Evolutionary conservation across 37 sponge, comb jelly and placozoan genomes (phyloP), one percentile per base, ranked within the genome.

Genomic region (Diacarnus erythraeanus): DNA sequence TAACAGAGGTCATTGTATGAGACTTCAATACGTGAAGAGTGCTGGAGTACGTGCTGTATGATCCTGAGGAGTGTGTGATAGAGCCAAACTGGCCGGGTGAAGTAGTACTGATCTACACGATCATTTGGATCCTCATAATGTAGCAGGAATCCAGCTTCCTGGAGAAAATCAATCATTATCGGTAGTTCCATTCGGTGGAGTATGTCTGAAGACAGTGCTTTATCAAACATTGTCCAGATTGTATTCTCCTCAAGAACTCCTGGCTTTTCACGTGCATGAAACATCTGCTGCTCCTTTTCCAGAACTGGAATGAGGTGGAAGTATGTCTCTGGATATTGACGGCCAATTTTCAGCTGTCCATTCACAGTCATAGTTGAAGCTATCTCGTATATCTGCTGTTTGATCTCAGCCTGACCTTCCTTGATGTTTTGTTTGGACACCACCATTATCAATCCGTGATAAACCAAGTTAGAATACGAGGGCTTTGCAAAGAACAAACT

Each of bases 111-210:
- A n/a, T 88, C 80, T 42, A 92, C 77, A 36, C 59, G 82, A n/a
- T 78, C 42, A 70, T 88, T 92, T 0, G 93, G 93, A 47, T 92
- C 93, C 1, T 77, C 79, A 59, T 42, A 92, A 25, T 88, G 93
- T 51, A 92, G 39, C 29, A 92, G 64, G 40, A 66, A 74, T 30
- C 93, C 93, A 0, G 79, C 60, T 35, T 88, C 77, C 30, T 82
- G 64, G n/a, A 92, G 73, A 79, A 88, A 92, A 8, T 72, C 77
- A 8, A 77, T 44, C 25, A 92, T 88, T 21, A 82, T 79, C 10
- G 93, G 93, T 35, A 92, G 68, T 56, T 92, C 93, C 74, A 70
- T 77, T 21, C 57, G 72, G 40, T 84, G 86, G 17, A 82, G 93
- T 21, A 75, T 34, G 67, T 84, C 89, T 30, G 75, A 69, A 20